Base-by-base conservation (phyloP, 2,888 invertebrate species). In the Willowsia nigromaculata region DNA sequence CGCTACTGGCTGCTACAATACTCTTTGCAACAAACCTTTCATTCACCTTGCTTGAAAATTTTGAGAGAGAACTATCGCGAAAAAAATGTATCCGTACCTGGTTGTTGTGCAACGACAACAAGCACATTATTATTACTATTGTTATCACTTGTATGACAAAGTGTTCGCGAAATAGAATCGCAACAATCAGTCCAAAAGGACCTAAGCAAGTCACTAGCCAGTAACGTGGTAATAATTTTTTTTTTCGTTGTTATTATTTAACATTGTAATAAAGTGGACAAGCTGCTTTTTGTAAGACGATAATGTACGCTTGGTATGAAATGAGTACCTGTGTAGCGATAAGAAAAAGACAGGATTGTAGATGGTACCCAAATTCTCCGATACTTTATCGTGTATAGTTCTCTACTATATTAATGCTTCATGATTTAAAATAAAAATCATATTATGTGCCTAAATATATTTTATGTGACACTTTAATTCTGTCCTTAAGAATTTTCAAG, bases 271-370 rank as follows among this genome's bases (percentile, higher is more conserved):
- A 62, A 27, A 62, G 62, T 62, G 27, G 62, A 25, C 22, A 62
- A 62, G 62, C 62, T 62, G 62, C 30, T 62, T 62, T 62, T 50
- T 53, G 11, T 53, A 22, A n/a, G n/a, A n/a, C n/a, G n/a, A n/a
- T n/a, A n/a, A n/a, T n/a, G n/a, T n/a, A n/a, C n/a, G n/a, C n/a
- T n/a, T n/a, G n/a, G n/a, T n/a, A n/a, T n/a, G n/a, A n/a, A n/a
- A n/a, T n/a, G n/a, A n/a, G n/a, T n/a, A n/a, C n/a, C n/a, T n/a
- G n/a, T n/a, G n/a, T n/a, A n/a, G n/a, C n/a, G n/a, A n/a, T n/a
- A n/a, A n/a, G n/a, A n/a, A n/a, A n/a, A n/a, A n/a, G n/a, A n/a
- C n/a, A n/a, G n/a, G n/a, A n/a, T n/a, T n/a, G n/a, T n/a, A n/a
- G n/a, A n/a, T n/a, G n/a, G n/a, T n/a, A n/a, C n/a, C n/a, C n/a